These are phyloP conservation scores for Smittia aterrima DNA, from an alignment of 2,888 invertebrate genomes.

Conservation along the genomic window DNA sequence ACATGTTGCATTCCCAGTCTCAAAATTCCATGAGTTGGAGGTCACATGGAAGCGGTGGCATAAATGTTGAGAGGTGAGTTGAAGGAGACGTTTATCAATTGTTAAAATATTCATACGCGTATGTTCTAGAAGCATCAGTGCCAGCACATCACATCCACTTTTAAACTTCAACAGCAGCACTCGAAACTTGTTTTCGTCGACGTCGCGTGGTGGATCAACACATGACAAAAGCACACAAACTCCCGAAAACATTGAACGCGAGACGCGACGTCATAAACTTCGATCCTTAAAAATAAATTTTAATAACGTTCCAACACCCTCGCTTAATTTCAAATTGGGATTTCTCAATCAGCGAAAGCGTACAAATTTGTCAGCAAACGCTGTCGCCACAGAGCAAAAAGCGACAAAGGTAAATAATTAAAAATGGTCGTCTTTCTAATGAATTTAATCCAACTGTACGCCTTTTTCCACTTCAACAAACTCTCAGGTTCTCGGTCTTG, in stretches of 20 bases:
- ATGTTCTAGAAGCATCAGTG: too few species aligned
- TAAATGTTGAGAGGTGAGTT: slow-evolving; percentile 30
- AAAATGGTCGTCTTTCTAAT: neutral
- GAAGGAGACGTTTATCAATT: neutral
- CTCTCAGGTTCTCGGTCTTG: slow-evolving; percentile 70
- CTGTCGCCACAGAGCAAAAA: slow-evolving; percentile 89
- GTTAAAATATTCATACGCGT: too few species aligned
- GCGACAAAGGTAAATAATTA: slow-evolving; percentile 68
- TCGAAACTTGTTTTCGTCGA: slow-evolving; percentile 64
- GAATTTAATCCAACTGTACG: slow-evolving; percentile 22
- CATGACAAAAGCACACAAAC: slow-evolving; percentile 72
- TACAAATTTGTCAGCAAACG: slow-evolving; percentile 71
- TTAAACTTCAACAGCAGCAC: slow-evolving; percentile 55
- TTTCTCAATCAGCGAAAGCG: slow-evolving; percentile 69
- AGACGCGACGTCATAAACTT: slow-evolving; percentile 63
- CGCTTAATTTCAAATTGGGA: slow-evolving; percentile 61
- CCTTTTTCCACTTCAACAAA: slow-evolving; percentile 2
- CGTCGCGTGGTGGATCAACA: slow-evolving; percentile 50
- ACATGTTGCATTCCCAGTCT: slow-evolving; percentile 46
- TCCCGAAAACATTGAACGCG: slow-evolving; percentile 67
- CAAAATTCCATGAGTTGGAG: slow-evolving; percentile 46
- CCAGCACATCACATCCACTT: slow-evolving; percentile 50
- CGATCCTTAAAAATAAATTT: slow-evolving; percentile 62
- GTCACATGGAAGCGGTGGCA: slow-evolving; percentile 44
- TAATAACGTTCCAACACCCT: slow-evolving; percentile 61